Evolutionary conservation across 2,888 invertebrate species (phyloP), one percentile per base, ranked within the genome.

Genomic region (Drosophila imparisetae): DNA sequence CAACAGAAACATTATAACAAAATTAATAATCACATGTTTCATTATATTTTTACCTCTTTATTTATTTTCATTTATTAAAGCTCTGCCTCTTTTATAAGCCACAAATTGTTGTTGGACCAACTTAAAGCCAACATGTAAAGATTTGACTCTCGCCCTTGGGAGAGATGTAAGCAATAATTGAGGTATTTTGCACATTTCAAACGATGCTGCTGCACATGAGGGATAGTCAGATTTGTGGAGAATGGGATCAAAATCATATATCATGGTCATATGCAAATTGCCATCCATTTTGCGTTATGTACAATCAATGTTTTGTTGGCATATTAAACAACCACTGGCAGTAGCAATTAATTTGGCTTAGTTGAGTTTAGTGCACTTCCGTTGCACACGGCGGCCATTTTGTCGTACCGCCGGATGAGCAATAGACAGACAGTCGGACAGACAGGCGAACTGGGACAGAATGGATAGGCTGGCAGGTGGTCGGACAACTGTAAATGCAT

Each of bases 341-440:
- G 62, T 74, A 72, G 84, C 89, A 85, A 85, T 85, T 85, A 90
- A 85, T 85, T 85, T 88, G 88, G 88, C 90, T 90, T 88, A 85
- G 88, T 88, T 85, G 80, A 90, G 86, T 84, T 88, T 80, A 85
- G 86, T 85, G 86, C 86, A 82, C 88, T 85, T 89, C 90, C 88
- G 86, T 72, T 89, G 86, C 74, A 82, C 86, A 89, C 80, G 83
- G 90, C 83, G 80, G 80, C 83, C 90, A 90, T 85, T 85, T 89
- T 89, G 90, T 88, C 83, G 80, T 83, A 87, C 73, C 68, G 65
- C 90, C 87, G 89, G 83, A 85, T 76, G 72, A 66, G 65, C 63
- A 70, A 54, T 54, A 60, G 64, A 52, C 50, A 45, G 48, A 57
- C 57, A 48, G 50, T 36, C 34, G 15, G 62, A 49, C 69, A 50